Percentiles rank a stretch among this genome's conserved stretches.
Evolutionary conservation across 1,140 invertebrate genomes (phyloP).

Genomic region (Drosophila tani): DNA sequence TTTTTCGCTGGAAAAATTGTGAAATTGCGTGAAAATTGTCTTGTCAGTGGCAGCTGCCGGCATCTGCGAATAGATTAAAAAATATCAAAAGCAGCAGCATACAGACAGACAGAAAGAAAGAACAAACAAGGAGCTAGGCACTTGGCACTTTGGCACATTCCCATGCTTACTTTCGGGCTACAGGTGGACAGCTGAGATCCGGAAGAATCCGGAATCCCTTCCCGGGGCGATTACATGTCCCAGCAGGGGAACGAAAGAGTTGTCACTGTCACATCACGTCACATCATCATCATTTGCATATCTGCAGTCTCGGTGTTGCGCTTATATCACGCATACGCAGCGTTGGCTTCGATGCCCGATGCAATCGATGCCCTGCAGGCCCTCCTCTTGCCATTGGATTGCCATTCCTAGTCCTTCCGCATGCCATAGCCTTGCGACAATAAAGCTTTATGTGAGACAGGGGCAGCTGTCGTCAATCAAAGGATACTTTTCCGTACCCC

Average conservation of each 20-base stretch:
- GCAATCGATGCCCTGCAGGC: conserved; percentile 44
- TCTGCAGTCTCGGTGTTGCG: conserved; percentile 26
- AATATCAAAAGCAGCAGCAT: conserved; percentile 64
- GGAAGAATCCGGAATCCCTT: background rate
- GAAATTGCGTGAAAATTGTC: conserved; percentile 71
- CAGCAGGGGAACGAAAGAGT: background rate
- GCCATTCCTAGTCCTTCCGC: conserved; percentile 4
- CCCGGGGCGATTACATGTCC: conserved; percentile 44
- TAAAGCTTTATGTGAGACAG: conserved; percentile 16
- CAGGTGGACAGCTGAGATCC: conserved; percentile 55
- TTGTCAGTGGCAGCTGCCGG: conserved; percentile 63
- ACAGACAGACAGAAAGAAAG: conserved; percentile 23
- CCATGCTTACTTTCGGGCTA: conserved; percentile 42
- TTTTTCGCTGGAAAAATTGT: conserved; percentile 22
- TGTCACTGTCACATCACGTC: conserved; percentile 35
- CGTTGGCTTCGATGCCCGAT: conserved; percentile 17
- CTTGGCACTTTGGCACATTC: conserved; percentile 26
- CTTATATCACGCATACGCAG: conserved; percentile 67
- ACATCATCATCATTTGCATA: conserved; percentile 72
- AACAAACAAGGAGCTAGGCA: conserved; percentile 12
- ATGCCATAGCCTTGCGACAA: conserved; percentile 9
- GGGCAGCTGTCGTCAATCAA: conserved; percentile 46
- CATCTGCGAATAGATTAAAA: conserved; percentile 68
- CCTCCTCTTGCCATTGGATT: background rate
- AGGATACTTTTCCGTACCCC: conserved; percentile 10